Conservation (phyloP, 2,113 vertebrate genomes). For the Esox niger region DNA sequence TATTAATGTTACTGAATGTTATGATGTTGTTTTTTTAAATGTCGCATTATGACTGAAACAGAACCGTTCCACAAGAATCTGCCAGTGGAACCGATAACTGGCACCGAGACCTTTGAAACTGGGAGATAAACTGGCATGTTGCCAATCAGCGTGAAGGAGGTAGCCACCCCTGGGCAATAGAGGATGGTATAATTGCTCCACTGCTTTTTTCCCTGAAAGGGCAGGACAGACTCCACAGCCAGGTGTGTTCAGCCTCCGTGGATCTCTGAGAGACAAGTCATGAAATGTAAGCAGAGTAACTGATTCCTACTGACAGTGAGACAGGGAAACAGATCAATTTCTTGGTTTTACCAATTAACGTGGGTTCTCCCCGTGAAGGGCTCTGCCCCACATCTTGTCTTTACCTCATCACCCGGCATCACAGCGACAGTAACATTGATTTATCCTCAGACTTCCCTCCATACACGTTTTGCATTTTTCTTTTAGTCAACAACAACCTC, state of each 20-base stretch:
- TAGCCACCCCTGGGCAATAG: too few relatives aligned
- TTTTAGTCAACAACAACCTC: background rate
- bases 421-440: background rate
- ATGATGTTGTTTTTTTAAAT: too few relatives aligned
- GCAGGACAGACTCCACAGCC: too few relatives aligned
- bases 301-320: background rate
- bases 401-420: background rate
- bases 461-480: slow-evolving; percentile 9
- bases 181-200: background rate
- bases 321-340: slow-evolving; percentile 22
- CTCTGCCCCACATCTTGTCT: slow-evolving; percentile 12
- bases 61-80: too few relatives aligned
- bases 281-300: background rate
- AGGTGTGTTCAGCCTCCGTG: too few relatives aligned
- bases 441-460: slow-evolving; percentile 15
- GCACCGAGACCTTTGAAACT: too few relatives aligned
- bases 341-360: slow-evolving; percentile 49
- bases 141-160: too few relatives aligned
- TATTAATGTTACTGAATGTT: too few relatives aligned
- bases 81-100: too few relatives aligned
- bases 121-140: too few relatives aligned
- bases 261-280: too few relatives aligned
- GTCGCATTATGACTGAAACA: too few relatives aligned
- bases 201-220: background rate
- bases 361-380: slow-evolving; percentile 34